Percentiles rank a stretch among this genome's conserved stretches.
Evolutionary conservation across 2,797 vertebrate genomes (phyloP).

Genomic region (Pseudocheirus occidentalis): DNA sequence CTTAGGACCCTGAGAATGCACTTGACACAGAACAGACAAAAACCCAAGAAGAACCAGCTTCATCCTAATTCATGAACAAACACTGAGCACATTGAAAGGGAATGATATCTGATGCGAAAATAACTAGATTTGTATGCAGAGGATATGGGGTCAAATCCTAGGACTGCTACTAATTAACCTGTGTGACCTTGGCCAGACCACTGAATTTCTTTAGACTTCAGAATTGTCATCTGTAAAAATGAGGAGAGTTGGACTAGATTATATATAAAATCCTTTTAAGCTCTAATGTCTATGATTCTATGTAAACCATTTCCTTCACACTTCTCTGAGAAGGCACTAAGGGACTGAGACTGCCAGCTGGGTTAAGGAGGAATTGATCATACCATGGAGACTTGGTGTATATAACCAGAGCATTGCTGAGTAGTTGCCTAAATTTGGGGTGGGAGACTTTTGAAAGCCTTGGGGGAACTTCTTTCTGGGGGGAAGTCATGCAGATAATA

Average conservation of each 20-base stretch:
- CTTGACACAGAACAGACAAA: neutral
- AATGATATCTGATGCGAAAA: neutral
- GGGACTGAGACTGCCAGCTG: neutral
- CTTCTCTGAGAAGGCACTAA: neutral
- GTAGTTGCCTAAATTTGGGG: neutral
- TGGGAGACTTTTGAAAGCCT: neutral
- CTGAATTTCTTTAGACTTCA: neutral
- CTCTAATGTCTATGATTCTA: neutral
- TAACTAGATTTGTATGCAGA: neutral
- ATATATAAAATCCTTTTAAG: neutral
- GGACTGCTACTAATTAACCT: neutral
- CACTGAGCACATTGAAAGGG: neutral
- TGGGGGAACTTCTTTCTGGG: neutral
- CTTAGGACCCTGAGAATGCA: neutral
- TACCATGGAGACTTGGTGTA: neutral
- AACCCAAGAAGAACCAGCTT: neutral
- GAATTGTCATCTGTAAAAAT: neutral
- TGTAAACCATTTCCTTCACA: neutral
- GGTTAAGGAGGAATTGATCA: neutral
- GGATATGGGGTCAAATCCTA: neutral
- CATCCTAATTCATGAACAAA: neutral
- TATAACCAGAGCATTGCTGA: neutral
- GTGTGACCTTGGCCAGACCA: neutral
- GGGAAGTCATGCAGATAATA: neutral
- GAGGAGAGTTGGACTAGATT: neutral